Conservation (phyloP, 2,797 vertebrate species). For the Varecia variegata region DNA sequence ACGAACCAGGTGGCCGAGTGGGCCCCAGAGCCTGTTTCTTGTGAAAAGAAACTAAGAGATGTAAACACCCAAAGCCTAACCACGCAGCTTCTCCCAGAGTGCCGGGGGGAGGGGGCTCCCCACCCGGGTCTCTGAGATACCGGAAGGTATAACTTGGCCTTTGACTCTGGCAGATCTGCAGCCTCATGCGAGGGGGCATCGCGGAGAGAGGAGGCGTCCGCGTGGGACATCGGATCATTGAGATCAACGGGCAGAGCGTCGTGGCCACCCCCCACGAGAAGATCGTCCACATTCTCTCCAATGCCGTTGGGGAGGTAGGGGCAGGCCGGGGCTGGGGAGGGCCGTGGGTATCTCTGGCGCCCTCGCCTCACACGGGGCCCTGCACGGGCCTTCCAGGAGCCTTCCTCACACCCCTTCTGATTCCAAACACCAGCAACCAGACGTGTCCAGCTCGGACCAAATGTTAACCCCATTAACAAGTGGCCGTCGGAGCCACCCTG, state of each 20-base stretch:
- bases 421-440: no score
- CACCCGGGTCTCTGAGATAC: rapidly evolving
- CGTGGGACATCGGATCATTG: conserved; percentile 98
- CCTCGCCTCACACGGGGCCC: rapidly evolving
- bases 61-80: background rate
- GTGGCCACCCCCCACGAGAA: conserved; percentile 97
- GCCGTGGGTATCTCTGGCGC: background rate
- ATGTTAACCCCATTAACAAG: rapidly evolving
- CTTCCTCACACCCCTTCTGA: background rate
- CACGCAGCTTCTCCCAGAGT: background rate
- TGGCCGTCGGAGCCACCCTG: background rate
- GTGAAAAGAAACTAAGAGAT: background rate
- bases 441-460: background rate
- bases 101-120: background rate
- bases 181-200: conserved; percentile 98
- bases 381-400: background rate
- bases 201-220: conserved; percentile 96
- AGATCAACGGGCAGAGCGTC: conserved; percentile 97
- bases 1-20: rapidly evolving
- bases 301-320: conserved; percentile 96
- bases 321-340: background rate
- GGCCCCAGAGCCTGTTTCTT: no score
- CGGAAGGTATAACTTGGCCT: background rate
- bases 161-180: conserved; percentile 91
- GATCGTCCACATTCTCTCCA: conserved; percentile 97